phyloP scores from a whole-genome alignment of 1,140 invertebrate species.

The Gryllus bimaculatus region DNA sequence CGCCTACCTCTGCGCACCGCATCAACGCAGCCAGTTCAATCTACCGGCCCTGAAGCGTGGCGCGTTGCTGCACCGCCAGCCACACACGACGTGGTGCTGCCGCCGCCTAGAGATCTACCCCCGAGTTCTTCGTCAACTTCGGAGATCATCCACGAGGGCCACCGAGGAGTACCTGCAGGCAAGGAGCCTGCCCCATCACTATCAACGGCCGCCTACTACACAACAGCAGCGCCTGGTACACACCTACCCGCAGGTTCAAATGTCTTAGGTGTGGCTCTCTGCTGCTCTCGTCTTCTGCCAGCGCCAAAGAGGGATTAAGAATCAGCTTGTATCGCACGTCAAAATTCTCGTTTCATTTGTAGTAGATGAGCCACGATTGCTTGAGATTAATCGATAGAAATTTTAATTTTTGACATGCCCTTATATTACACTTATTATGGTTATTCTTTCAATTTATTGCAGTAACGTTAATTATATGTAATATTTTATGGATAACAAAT shows the following conservation, averaged over 20 bases:
- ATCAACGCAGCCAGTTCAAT: slow-evolving; percentile 54
- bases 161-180: slow-evolving; percentile 22
- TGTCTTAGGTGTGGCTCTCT: too few relatives aligned
- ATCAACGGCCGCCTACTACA: slow-evolving; percentile 8
- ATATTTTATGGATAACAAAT: too few relatives aligned
- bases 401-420: too few relatives aligned
- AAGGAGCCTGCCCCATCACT: background rate
- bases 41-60: slow-evolving; percentile 48
- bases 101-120: slow-evolving; percentile 53
- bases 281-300: too few relatives aligned
- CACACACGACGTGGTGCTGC: slow-evolving; percentile 46
- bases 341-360: too few relatives aligned
- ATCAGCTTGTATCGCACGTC: too few relatives aligned
- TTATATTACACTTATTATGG: too few relatives aligned
- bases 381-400: too few relatives aligned
- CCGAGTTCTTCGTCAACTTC: slow-evolving; percentile 41
- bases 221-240: slow-evolving; percentile 40
- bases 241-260: slow-evolving; percentile 29
- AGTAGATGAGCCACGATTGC: too few relatives aligned
- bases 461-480: too few relatives aligned
- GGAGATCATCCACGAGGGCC: slow-evolving; percentile 27
- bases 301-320: too few relatives aligned
- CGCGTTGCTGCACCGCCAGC: slow-evolving; percentile 47
- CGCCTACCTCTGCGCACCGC: slow-evolving; percentile 48
- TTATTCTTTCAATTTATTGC: too few relatives aligned